Evolutionary conservation across 92 coral and sea anemone genomes (phyloP), one percentile per base, ranked within the genome.

Genomic region (Porites evermanni): DNA sequence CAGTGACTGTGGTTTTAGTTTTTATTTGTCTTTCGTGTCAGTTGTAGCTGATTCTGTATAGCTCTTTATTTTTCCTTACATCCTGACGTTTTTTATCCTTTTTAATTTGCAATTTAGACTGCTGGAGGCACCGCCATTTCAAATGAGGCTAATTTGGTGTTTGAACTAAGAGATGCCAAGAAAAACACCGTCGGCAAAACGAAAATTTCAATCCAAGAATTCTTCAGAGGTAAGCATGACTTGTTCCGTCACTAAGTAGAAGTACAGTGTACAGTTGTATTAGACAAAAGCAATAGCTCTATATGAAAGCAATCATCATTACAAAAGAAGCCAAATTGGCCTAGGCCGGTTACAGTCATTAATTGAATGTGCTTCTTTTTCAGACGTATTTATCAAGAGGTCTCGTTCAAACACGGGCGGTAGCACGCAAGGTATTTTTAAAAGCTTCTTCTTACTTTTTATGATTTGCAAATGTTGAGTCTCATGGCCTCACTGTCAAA

Each of bases 111-210:
- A 2, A 14, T 77, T 26, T 74, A 95, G 98, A 90, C 94, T 1
- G 80, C 93, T 10, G 97, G 96, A 16, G 95, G 95, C 11, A 86
- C 90, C 38, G 95, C 97, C 21, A 89, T 95, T 68, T 88, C 98
- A n/a, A 95, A 90, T 74, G 97, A 95, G 51, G 95, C 97, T 3
- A 32, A 79, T 47, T 54, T 95, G 44, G 67, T 89, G 16, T 94
- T 95, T 79, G 98, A 95, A 61, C 78, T 95, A 81, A 85, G 92
- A 85, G 95, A 94, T 67, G 91, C 91, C 50, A 94, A 94, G 90
- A 95, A 95, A 81, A 94, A 95, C 70, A 24, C 81, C 9, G 78
- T 86, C 12, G 96, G 97, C 29, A 79, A 85, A 64, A 72, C 87
- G 60, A 95, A 91, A 89, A 91, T 89, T n/a, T 54, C 94, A 9